Evolutionary conservation across 53 echinoderm and acorn worm genomes (phyloP).

Genomic region (Holothuria scabra): DNA sequence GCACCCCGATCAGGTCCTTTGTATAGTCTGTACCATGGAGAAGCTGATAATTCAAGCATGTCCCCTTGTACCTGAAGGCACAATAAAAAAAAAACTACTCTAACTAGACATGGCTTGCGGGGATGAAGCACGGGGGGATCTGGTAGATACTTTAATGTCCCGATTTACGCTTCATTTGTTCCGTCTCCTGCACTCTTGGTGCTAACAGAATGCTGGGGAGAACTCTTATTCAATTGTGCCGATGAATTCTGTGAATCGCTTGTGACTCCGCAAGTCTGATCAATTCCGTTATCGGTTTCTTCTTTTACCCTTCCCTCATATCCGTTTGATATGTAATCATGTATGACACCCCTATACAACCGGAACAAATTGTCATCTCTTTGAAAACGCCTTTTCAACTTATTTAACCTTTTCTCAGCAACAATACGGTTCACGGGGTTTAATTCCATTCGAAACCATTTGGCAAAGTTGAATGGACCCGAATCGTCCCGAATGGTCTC

Average conservation of each 20-base stretch:
- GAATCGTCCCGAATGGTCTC: too few species aligned
- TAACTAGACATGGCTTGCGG: slow-evolving; percentile 47
- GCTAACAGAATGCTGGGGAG: too few species aligned
- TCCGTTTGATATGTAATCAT: slow-evolving; percentile 33
- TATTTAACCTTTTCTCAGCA: slow-evolving; percentile 38
- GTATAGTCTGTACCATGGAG: slow-evolving; percentile 64
- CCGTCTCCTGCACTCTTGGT: too few species aligned
- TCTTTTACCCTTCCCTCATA: slow-evolving; percentile 16
- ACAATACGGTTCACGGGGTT: slow-evolving; percentile 17
- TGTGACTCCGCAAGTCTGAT: too few species aligned
- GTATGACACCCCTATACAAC: slow-evolving; percentile 11
- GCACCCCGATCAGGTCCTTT: slow-evolving; percentile 53
- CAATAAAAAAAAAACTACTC: slow-evolving; percentile 18
- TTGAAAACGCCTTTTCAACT: slow-evolving; percentile 24
- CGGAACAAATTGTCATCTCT: slow-evolving; percentile 22
- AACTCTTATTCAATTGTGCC: too few species aligned
- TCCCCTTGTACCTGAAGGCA: slow-evolving; percentile 31
- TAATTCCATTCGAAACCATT: too few species aligned
- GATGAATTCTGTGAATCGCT: too few species aligned
- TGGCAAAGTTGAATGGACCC: too few species aligned
- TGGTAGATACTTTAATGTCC: slow-evolving; percentile 41
- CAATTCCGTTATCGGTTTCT: too few species aligned
- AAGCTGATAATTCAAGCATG: slow-evolving; percentile 47
- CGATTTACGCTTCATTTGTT: neutral
- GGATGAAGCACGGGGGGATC: slow-evolving; percentile 56